These are phyloP conservation scores for Diaphora mendica DNA, from an alignment of 2,888 invertebrate genomes.

Conservation along the genomic window DNA sequence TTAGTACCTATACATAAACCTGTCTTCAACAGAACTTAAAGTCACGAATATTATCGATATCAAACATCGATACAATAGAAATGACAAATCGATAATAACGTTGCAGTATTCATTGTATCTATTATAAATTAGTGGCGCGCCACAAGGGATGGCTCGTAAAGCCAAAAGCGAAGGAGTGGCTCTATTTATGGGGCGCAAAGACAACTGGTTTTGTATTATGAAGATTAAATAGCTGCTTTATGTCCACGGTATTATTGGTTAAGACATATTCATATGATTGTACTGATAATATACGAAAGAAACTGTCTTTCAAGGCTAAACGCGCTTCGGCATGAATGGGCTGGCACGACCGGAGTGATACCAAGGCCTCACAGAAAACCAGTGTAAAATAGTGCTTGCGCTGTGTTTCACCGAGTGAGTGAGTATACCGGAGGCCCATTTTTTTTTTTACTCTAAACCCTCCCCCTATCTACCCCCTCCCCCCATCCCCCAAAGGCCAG, in stretches of 20 bases:
- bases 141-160: conserved; percentile 19
- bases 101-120: background rate
- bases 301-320: too few relatives aligned
- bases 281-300: too few relatives aligned
- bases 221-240: conserved; percentile 3
- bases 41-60: background rate
- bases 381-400: too few relatives aligned
- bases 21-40: background rate
- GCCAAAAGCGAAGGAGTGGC: conserved; percentile 12
- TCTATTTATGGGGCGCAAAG: conserved; percentile 10
- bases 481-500: too few relatives aligned
- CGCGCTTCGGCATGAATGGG: too few relatives aligned
- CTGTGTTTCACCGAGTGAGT: too few relatives aligned
- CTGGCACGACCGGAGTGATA: too few relatives aligned
- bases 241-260: conserved; percentile 1
- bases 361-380: too few relatives aligned
- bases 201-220: conserved; percentile 8
- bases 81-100: conserved; percentile 4
- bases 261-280: background rate
- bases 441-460: too few relatives aligned
- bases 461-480: too few relatives aligned
- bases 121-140: conserved; percentile 6
- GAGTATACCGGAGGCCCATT: too few relatives aligned
- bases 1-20: background rate
- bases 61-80: background rate